These are phyloP conservation scores for Upupa epops DNA, from an alignment of 2,113 vertebrate species.

Conservation along the genomic window DNA sequence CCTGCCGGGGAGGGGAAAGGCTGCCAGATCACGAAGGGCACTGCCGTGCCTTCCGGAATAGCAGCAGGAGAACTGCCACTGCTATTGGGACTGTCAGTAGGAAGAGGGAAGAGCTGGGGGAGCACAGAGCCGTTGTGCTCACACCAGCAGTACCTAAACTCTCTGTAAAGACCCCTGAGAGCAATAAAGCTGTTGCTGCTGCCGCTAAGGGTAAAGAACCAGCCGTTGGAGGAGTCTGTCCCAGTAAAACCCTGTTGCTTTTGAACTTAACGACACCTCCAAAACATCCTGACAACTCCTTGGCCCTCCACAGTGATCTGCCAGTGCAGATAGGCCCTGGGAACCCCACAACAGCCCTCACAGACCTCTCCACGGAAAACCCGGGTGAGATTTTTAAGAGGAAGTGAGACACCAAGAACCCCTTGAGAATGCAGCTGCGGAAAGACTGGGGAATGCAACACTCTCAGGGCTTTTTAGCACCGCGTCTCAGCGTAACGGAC, in stretches of 20 bases:
- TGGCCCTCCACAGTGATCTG: background rate
- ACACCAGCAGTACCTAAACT: background rate
- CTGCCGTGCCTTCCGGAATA: background rate
- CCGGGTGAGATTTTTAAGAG: background rate
- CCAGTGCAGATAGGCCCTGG: accelerated
- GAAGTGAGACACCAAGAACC: background rate
- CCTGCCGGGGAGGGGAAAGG: background rate
- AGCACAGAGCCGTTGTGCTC: background rate
- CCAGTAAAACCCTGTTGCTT: background rate
- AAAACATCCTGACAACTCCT: accelerated
- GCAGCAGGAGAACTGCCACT: background rate
- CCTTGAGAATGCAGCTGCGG: background rate
- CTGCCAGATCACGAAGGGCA: background rate
- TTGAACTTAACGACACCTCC: background rate
- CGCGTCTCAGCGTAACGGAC: accelerated
- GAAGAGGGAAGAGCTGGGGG: background rate
- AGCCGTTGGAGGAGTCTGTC: background rate
- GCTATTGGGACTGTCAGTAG: background rate
- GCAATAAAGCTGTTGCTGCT: background rate
- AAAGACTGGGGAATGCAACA: too few species aligned
- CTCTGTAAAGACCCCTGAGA: accelerated
- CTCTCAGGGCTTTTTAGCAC: background rate
- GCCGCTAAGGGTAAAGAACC: accelerated
- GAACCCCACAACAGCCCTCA: background rate
- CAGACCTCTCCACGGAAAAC: background rate